phyloP scores from a whole-genome alignment of 1,140 invertebrate species.

The Aphelenchoides fujianensis region DNA sequence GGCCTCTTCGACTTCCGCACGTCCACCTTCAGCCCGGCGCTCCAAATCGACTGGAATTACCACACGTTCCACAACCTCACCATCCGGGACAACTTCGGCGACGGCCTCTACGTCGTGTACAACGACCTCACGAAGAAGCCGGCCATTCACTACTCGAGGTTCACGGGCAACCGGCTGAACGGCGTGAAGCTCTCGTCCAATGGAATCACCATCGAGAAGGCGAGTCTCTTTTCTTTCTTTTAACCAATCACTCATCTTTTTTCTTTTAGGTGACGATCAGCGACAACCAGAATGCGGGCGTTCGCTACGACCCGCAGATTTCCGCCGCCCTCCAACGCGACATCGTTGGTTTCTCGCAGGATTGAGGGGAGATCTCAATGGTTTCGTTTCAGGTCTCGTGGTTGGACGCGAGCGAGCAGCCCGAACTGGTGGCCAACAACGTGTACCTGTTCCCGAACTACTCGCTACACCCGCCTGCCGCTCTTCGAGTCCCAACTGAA shows the following conservation, averaged over 20 bases:
- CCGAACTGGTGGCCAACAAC: constrained; percentile 65
- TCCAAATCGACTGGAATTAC: constrained; percentile 91
- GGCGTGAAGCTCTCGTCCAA: constrained; percentile 83
- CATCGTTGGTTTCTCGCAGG: constrained; percentile 66
- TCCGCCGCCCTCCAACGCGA: constrained; percentile 77
- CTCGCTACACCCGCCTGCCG: constrained; percentile 18
- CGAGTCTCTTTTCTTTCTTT: no score
- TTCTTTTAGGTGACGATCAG: constrained; percentile 69
- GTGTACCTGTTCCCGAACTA: constrained; percentile 64
- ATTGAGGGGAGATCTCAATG: neutral
- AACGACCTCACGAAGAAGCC: constrained; percentile 72
- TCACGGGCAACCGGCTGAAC: constrained; percentile 74
- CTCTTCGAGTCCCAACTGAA: constrained; percentile 57
- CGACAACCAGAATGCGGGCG: constrained; percentile 80
- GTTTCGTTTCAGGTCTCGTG: constrained; percentile 70
- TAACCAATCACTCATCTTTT: no score
- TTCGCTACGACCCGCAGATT: constrained; percentile 81
- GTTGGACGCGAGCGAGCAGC: constrained; percentile 70
- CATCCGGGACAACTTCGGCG: constrained; percentile 52
- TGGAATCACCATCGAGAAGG: constrained; percentile 74
- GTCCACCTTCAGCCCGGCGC: constrained; percentile 76
- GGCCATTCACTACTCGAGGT: constrained; percentile 59
- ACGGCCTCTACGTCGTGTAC: constrained; percentile 80
- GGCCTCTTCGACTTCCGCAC: constrained; percentile 89
- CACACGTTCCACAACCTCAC: constrained; percentile 68